Conservation (phyloP, 2,113 vertebrate species). For the Campylorhamphus procurvoides region DNA sequence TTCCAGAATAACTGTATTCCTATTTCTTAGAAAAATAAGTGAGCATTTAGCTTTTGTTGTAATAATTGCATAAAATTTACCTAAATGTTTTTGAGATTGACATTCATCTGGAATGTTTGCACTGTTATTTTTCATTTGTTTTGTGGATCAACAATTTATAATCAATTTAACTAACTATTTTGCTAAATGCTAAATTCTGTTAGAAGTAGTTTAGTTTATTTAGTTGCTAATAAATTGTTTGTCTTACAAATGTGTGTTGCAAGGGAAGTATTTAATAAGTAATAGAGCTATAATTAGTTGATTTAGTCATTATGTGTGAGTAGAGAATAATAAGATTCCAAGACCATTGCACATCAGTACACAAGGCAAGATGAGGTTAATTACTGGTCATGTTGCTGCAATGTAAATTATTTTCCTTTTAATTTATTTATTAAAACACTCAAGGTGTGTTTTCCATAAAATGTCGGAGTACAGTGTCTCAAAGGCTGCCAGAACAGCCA, state of each 20-base stretch:
- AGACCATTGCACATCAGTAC: background rate
- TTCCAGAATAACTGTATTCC: background rate
- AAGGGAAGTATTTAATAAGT: background rate
- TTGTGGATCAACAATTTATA: background rate
- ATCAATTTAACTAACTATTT: background rate
- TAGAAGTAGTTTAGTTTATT: background rate
- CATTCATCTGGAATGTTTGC: rapidly evolving
- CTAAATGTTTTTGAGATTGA: background rate
- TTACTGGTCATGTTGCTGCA: background rate
- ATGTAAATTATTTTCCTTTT: background rate
- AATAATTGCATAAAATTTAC: background rate
- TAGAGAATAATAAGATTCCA: background rate
- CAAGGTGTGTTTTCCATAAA: background rate
- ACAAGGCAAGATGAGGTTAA: background rate
- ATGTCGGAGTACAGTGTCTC: too few species aligned
- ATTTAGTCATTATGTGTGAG: background rate
- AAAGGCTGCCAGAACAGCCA: too few species aligned
- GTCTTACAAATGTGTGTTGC: background rate
- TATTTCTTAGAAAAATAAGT: background rate
- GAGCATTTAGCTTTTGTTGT: background rate
- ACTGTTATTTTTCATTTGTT: background rate
- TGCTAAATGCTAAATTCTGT: background rate
- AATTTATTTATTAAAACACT: background rate
- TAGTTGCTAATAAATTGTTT: background rate
- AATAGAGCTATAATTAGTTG: background rate